A percentile compares a stretch with the other conserved stretches of the same genome.
These are phyloP conservation scores for Archivesica marissinica DNA, from an alignment of 1,140 invertebrate genomes.

Conservation along the genomic window DNA sequence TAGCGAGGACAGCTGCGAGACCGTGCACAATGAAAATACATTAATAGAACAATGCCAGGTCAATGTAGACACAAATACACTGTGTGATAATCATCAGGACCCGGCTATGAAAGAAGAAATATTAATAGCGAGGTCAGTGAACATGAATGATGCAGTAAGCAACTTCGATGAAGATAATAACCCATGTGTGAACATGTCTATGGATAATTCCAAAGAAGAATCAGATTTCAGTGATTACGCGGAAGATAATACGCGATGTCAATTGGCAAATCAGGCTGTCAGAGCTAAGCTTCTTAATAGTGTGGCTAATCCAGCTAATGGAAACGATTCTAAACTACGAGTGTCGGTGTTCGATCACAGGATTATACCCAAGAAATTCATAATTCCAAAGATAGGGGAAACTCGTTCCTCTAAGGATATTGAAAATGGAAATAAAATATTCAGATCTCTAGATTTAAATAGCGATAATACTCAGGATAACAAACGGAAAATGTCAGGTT, in stretches of 20 bases:
- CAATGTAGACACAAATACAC: not conserved
- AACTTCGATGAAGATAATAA: slow-evolving; percentile 28
- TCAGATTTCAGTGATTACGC: slow-evolving; percentile 56
- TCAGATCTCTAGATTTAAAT: slow-evolving; percentile 12
- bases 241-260: slow-evolving; percentile 53
- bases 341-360: slow-evolving; percentile 63
- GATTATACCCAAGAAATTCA: slow-evolving; percentile 57
- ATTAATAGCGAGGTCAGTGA: slow-evolving; percentile 21
- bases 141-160: slow-evolving; percentile 13
- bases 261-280: slow-evolving; percentile 56
- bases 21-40: not conserved
- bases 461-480: slow-evolving; percentile 20
- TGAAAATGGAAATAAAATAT: slow-evolving; percentile 7
- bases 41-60: slow-evolving; percentile 6
- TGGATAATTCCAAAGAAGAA: slow-evolving; percentile 55
- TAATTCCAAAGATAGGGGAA: slow-evolving; percentile 42
- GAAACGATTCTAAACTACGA: slow-evolving; percentile 51
- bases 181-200: slow-evolving; percentile 54
- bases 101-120: slow-evolving; percentile 42
- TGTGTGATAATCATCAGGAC: slow-evolving; percentile 39
- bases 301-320: slow-evolving; percentile 43
- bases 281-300: slow-evolving; percentile 56
- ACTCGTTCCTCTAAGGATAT: slow-evolving; percentile 14
- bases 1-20: slow-evolving; percentile 2
- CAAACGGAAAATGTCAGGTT: slow-evolving; percentile 13